Evolutionary conservation across 2,797 vertebrate species (phyloP).

Genomic region (Galago senegalensis): DNA sequence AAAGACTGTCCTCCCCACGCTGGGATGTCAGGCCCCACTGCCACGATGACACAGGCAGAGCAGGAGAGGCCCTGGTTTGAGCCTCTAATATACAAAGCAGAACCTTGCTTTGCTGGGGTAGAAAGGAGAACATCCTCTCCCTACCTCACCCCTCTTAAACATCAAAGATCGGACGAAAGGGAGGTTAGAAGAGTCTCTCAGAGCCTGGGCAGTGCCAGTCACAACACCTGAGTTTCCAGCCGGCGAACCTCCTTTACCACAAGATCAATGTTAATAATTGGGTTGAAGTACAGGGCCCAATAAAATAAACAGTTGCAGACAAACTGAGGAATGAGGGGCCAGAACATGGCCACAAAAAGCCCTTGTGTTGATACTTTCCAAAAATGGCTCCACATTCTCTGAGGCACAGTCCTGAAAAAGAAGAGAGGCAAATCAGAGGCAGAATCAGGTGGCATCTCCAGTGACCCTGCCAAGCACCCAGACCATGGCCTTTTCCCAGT

Average conservation of each 20-base stretch:
- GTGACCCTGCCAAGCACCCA: fast-evolving
- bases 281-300: constrained; percentile 97
- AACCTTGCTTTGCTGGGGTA: constrained; percentile 46
- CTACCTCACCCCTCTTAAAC: not conserved
- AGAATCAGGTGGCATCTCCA: fast-evolving
- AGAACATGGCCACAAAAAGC: constrained; percentile 95
- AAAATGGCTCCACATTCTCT: constrained; percentile 94
- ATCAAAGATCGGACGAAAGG: constrained; percentile 61
- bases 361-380: constrained; percentile 95
- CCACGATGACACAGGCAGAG: not conserved
- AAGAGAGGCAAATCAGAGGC: constrained; percentile 59
- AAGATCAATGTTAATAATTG: constrained; percentile 96
- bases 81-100: constrained; percentile 66
- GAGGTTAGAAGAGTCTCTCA: not conserved
- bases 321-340: constrained; percentile 97
- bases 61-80: not conserved
- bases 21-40: constrained; percentile 25
- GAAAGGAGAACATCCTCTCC: not conserved
- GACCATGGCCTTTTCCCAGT: fast-evolving
- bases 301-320: constrained; percentile 97
- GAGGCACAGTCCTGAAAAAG: constrained; percentile 92
- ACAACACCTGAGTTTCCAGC: constrained; percentile 93
- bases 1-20: constrained; percentile 22
- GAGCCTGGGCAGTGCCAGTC: constrained; percentile 62
- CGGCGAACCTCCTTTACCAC: constrained; percentile 95